These are phyloP conservation scores for Nesogale talazaci DNA, from an alignment of 2,113 vertebrate species.

Conservation along the genomic window DNA sequence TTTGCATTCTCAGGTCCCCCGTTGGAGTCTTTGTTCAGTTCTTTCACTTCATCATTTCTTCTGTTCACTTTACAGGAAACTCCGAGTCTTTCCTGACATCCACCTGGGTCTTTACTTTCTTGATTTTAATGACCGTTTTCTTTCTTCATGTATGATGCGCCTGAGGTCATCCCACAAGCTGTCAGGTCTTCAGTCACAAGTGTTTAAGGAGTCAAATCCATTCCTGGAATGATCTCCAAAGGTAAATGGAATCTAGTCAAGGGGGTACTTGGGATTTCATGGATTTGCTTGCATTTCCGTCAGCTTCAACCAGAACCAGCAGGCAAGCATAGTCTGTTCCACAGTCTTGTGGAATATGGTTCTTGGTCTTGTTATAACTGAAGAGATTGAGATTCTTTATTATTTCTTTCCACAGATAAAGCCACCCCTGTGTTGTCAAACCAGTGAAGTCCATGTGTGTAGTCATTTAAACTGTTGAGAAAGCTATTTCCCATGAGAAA, in stretches of 20 bases:
- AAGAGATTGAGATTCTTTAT: not conserved
- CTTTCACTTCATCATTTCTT: not conserved
- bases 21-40: not conserved
- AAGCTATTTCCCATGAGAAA: not conserved
- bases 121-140: not conserved
- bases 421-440: not conserved
- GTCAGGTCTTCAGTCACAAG: not conserved
- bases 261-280: not conserved
- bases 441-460: not conserved
- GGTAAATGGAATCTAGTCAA: not conserved
- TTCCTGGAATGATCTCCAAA: not conserved
- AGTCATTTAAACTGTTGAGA: not conserved
- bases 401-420: not conserved
- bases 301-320: not conserved
- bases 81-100: not conserved
- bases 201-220: not conserved
- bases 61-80: not conserved
- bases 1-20: not conserved
- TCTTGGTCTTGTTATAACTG: not conserved
- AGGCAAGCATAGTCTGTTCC: not conserved
- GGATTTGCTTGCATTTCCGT: not conserved
- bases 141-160: not conserved
- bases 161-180: not conserved
- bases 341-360: not conserved
- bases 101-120: not conserved